Conservation (phyloP, 2,888 invertebrate genomes). For the Nymphalis polychloros region DNA sequence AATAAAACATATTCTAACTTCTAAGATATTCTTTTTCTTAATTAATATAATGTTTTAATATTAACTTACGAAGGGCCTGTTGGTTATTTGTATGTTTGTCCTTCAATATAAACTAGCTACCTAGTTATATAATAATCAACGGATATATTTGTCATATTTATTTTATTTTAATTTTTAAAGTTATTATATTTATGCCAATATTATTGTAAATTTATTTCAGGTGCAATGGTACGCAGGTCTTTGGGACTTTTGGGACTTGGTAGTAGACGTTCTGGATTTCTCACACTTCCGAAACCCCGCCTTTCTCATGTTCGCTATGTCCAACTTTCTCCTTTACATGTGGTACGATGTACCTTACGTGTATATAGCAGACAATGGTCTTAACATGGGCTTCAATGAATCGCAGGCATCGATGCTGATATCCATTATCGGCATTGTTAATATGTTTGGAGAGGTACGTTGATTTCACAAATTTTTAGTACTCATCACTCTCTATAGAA, state of each 20-base stretch:
- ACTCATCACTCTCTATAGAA: not conserved
- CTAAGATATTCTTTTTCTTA: too few relatives aligned
- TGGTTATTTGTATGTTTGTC: too few relatives aligned
- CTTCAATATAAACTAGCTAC: too few relatives aligned
- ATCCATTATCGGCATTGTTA: constrained; percentile 92
- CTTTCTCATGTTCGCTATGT: constrained; percentile 90
- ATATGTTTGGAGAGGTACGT: constrained; percentile 93
- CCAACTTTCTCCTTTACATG: constrained; percentile 94
- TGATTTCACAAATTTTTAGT: not conserved
- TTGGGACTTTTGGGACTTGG: constrained; percentile 89
- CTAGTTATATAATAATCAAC: too few relatives aligned
- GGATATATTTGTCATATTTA: not conserved
- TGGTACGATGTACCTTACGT: constrained; percentile 97
- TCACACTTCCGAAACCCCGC: constrained; percentile 88
- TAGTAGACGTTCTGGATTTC: constrained; percentile 90
- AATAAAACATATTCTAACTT: too few relatives aligned
- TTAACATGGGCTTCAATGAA: constrained; percentile 86
- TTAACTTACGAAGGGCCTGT: too few relatives aligned
- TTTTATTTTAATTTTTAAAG: not conserved
- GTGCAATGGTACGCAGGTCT: constrained; percentile 87
- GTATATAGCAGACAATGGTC: constrained; percentile 91
- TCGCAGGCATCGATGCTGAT: constrained; percentile 90
- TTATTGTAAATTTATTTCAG: constrained; percentile 55
- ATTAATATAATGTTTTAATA: too few relatives aligned
- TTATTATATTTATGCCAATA: not conserved